A percentile compares a stretch with the other conserved stretches of the same genome.
Evolutionary conservation across 2,888 invertebrate species (phyloP).

Genomic region (Clistopyga incitator): DNA sequence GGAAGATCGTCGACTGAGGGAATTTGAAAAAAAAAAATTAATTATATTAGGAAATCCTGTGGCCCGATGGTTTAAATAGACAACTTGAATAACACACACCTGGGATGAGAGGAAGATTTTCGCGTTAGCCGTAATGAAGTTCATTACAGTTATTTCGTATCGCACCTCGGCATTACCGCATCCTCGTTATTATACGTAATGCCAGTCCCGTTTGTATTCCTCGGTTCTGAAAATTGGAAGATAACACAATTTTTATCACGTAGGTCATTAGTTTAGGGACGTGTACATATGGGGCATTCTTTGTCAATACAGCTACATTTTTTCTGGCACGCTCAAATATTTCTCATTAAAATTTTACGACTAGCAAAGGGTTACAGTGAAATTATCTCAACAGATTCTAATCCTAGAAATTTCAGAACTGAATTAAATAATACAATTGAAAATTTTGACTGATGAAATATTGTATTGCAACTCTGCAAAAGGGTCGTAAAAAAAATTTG

Average conservation of each 20-base stretch:
- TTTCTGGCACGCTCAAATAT: neutral
- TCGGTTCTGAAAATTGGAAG: neutral
- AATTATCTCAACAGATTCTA: too few relatives aligned
- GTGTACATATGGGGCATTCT: neutral
- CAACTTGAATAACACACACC: neutral
- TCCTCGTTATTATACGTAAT: slow-evolving; percentile 11
- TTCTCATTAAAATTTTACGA: too few relatives aligned
- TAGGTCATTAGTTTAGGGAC: neutral
- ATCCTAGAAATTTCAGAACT: too few relatives aligned
- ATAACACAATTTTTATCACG: slow-evolving; percentile 1
- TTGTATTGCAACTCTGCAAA: neutral
- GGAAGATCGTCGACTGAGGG: neutral
- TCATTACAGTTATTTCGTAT: slow-evolving; percentile 12
- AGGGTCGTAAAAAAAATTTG: neutral
- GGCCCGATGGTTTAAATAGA: slow-evolving; percentile 1
- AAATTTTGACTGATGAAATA: neutral
- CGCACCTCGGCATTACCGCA: slow-evolving; percentile 1
- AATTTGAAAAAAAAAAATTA: slow-evolving; percentile 4
- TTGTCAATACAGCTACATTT: neutral
- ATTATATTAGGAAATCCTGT: neutral
- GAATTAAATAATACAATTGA: too few relatives aligned
- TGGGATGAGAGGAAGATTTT: neutral
- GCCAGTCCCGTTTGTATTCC: neutral
- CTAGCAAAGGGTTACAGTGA: too few relatives aligned
- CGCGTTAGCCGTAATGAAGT: neutral